Conservation (phyloP, 2,888 invertebrate genomes). For the Heliconius cydno region DNA sequence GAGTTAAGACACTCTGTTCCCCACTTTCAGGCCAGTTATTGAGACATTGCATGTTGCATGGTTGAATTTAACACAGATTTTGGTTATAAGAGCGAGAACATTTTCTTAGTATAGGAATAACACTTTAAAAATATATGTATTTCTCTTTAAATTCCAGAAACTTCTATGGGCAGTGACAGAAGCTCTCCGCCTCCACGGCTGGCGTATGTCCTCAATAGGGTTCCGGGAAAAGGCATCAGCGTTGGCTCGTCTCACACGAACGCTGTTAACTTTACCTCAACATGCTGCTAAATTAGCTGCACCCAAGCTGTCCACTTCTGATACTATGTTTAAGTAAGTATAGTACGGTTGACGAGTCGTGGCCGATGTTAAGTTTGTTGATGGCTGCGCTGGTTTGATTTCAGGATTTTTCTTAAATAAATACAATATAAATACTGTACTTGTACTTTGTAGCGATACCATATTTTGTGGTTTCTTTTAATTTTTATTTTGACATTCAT, state of each 20-base stretch:
- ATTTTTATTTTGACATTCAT: no score
- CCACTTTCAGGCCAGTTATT: no score
- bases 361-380: no score
- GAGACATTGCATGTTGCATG: no score
- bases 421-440: no score
- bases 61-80: no score
- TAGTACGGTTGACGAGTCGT: background rate
- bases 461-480: no score
- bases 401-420: no score
- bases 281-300: constrained; percentile 71
- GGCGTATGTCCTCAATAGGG: constrained; percentile 86
- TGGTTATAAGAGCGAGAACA: no score
- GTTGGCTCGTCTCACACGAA: constrained; percentile 86
- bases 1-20: no score
- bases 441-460: no score
- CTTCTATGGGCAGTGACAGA: constrained; percentile 92
- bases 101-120: background rate
- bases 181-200: constrained; percentile 88
- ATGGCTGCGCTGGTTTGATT: no score
- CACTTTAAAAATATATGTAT: background rate
- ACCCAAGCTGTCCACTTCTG: constrained; percentile 85
- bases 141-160: constrained; percentile 79
- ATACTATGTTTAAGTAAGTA: constrained; percentile 86
- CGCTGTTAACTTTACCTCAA: constrained; percentile 76
- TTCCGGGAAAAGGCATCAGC: constrained; percentile 88